These are phyloP conservation scores for Kryptopterus vitreolus DNA, from an alignment of 2,797 vertebrate genomes.

Conservation along the genomic window DNA sequence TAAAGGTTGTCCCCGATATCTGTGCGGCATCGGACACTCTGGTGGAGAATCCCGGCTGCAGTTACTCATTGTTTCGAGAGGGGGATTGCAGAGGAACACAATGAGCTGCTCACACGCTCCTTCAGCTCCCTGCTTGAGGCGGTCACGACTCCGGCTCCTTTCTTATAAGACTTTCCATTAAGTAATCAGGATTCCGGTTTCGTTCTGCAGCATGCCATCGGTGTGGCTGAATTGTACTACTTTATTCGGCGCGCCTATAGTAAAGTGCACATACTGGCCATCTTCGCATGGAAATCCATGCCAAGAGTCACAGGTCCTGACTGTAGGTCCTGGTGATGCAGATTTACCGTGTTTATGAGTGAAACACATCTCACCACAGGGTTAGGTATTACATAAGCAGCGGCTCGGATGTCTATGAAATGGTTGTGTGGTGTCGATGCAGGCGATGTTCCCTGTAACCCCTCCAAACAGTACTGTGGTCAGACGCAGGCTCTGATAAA, in stretches of 20 bases:
- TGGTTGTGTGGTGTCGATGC: not conserved
- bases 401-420: not conserved
- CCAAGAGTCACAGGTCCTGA: not conserved
- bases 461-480: not conserved
- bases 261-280: not conserved
- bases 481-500: not conserved
- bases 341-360: not conserved
- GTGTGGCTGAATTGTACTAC: no score
- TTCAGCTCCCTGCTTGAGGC: slow-evolving; percentile 44
- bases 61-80: slow-evolving; percentile 58
- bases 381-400: not conserved
- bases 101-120: slow-evolving; percentile 44
- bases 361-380: no score
- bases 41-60: slow-evolving; percentile 63
- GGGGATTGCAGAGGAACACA: slow-evolving; percentile 56
- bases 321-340: not conserved
- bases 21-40: slow-evolving; percentile 11
- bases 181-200: not conserved
- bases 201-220: not conserved
- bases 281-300: not conserved
- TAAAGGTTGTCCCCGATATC: slow-evolving; percentile 16
- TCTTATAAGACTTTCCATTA: slow-evolving; percentile 4
- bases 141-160: slow-evolving; percentile 50
- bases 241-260: not conserved
- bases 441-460: not conserved